phyloP scores from a whole-genome alignment of 2,888 invertebrate species.

The Empis livida region DNA sequence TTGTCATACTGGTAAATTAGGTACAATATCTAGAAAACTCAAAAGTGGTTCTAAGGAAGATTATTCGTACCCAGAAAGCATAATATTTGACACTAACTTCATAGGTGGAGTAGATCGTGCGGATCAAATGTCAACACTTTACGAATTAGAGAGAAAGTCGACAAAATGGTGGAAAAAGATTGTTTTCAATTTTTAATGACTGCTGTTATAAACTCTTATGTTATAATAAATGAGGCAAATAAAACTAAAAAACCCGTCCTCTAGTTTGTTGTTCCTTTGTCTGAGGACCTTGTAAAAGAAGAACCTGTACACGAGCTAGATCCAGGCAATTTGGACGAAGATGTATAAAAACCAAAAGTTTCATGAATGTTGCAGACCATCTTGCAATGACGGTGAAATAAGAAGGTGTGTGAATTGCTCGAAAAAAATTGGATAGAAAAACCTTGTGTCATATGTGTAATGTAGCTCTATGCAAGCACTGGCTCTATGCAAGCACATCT shows the following conservation, averaged over 20 bases:
- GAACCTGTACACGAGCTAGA: background rate
- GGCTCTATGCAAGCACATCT: no score
- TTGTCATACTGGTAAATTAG: background rate
- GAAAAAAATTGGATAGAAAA: background rate
- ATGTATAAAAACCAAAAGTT: constrained; percentile 1
- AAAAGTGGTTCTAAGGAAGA: no score
- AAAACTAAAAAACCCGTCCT: constrained; percentile 2
- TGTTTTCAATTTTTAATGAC: constrained; percentile 7
- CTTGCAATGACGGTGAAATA: background rate
- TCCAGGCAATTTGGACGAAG: constrained; percentile 3
- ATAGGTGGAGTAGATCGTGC: constrained; percentile 2
- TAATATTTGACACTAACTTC: background rate
- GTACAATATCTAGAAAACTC: no score
- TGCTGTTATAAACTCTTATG: constrained; percentile 3
- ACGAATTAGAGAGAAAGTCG: constrained; percentile 6
- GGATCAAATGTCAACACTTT: constrained; percentile 3
- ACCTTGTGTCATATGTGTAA: background rate
- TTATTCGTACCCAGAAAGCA: no score
- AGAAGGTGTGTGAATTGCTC: background rate
- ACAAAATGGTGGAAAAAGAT: background rate
- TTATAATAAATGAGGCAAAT: background rate
- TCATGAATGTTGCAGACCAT: constrained; percentile 1
- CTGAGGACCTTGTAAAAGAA: constrained; percentile 4
- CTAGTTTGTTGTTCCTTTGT: constrained; percentile 3
- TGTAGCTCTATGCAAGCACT: background rate